Conservation (phyloP, 2,113 vertebrate genomes). For the Channa argus region DNA sequence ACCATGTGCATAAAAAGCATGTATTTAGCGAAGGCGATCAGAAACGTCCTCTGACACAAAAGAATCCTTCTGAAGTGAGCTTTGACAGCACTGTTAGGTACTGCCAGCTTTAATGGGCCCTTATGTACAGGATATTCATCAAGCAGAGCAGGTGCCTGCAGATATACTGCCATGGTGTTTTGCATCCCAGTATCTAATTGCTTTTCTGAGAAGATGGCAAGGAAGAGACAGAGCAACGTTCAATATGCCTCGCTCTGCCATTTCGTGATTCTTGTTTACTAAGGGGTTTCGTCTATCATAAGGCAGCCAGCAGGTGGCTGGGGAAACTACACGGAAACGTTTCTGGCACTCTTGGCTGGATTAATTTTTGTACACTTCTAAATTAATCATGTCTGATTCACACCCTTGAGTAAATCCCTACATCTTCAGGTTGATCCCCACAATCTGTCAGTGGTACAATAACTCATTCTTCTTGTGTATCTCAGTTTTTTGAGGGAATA, state of each 20-base stretch:
- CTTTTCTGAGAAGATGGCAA: constrained; percentile 56
- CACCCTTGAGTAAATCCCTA: constrained; percentile 58
- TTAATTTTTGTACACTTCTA: constrained; percentile 57
- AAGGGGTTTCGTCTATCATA: constrained; percentile 66
- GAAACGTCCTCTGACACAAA: constrained; percentile 16
- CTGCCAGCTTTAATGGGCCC: constrained; percentile 65
- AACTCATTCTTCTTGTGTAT: constrained; percentile 3
- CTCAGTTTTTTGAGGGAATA: neutral
- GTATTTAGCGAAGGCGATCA: constrained; percentile 13
- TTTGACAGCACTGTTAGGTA: constrained; percentile 54
- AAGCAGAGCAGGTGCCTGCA: constrained; percentile 62
- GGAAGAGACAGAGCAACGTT: constrained; percentile 47
- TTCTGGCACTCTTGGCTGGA: constrained; percentile 56
- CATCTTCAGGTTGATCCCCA: constrained; percentile 54
- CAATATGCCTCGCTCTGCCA: constrained; percentile 57
- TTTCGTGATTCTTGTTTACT: constrained; percentile 71
- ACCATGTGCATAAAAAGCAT: constrained; percentile 24
- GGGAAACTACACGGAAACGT: constrained; percentile 57
- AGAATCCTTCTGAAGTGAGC: constrained; percentile 45
- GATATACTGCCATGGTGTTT: constrained; percentile 53
- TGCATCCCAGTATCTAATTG: constrained; percentile 72
- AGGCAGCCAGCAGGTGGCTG: constrained; percentile 70
- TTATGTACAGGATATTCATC: constrained; percentile 69
- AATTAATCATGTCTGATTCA: constrained; percentile 71
- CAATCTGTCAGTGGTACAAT: constrained; percentile 49